A percentile compares a stretch with the other conserved stretches of the same genome.
Conservation (phyloP, 2,888 invertebrate species). For the Netelia fuscicornis region DNA sequence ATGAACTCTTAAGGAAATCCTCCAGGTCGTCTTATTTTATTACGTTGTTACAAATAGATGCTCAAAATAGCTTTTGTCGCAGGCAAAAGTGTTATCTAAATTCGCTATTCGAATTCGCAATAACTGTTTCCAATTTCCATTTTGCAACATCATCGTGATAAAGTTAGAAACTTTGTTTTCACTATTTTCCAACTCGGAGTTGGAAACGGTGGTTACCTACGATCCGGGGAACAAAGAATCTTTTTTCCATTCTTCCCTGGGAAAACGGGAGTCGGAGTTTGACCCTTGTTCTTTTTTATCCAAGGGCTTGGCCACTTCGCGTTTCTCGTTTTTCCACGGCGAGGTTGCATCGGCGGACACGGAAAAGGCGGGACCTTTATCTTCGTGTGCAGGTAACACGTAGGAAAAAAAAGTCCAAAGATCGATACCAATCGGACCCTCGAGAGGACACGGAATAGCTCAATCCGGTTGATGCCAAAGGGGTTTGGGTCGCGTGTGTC, state of each 20-base stretch:
- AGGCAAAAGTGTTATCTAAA: slow-evolving; percentile 10
- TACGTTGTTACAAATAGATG: slow-evolving; percentile 14
- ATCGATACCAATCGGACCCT: slow-evolving; percentile 47
- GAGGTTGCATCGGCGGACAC: slow-evolving; percentile 54
- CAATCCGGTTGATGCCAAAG: slow-evolving; percentile 60
- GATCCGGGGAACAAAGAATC: slow-evolving; percentile 42
- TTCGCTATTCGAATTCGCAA: slow-evolving; percentile 8
- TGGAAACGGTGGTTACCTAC: slow-evolving; percentile 6
- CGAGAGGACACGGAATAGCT: slow-evolving; percentile 59
- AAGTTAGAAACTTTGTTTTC: slow-evolving; percentile 14
- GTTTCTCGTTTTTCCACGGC: slow-evolving; percentile 23
- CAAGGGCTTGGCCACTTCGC: slow-evolving; percentile 39
- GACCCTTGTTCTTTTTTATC: slow-evolving; percentile 20
- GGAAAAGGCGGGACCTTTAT: slow-evolving; percentile 62
- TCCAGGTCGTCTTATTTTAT: slow-evolving; percentile 1
- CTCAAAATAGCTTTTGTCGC: slow-evolving; percentile 21
- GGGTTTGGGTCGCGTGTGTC: slow-evolving; percentile 26
- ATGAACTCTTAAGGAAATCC: not conserved
- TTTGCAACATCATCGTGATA: not conserved
- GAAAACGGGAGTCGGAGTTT: slow-evolving; percentile 25
- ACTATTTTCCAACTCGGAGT: not conserved
- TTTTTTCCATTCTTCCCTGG: slow-evolving; percentile 15
- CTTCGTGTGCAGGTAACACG: slow-evolving; percentile 46
- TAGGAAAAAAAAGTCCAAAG: slow-evolving; percentile 38
- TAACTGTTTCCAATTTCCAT: not conserved